Evolutionary conservation across 2,113 vertebrate genomes (phyloP).

Genomic region (Archilochus colubris): DNA sequence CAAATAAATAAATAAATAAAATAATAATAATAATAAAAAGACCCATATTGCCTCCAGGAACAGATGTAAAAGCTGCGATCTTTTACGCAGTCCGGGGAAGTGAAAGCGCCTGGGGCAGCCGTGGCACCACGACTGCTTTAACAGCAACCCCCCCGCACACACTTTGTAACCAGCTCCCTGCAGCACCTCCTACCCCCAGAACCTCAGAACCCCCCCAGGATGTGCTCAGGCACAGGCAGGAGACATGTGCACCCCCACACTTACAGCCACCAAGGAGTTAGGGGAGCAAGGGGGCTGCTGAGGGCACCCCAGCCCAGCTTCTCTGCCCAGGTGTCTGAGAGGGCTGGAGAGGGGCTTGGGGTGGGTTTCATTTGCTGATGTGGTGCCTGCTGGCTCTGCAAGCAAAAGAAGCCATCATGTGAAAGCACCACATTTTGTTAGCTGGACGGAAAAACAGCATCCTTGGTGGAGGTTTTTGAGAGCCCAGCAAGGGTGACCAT

Average conservation of each 20-base stretch:
- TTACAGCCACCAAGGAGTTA: not conserved
- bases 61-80: slow-evolving; percentile 76
- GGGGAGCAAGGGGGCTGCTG: not conserved
- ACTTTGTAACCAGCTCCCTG: not conserved
- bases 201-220: not conserved
- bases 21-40: not conserved
- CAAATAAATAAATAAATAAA: slow-evolving; percentile 47
- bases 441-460: not conserved
- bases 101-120: slow-evolving; percentile 38
- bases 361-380: not conserved
- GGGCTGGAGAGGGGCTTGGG: not conserved
- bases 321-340: not conserved
- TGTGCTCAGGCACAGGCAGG: accelerated
- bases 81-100: slow-evolving; percentile 29
- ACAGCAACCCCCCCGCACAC: not conserved
- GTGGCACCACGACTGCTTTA: not conserved
- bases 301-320: not conserved
- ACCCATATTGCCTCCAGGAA: slow-evolving; percentile 64
- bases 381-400: not conserved
- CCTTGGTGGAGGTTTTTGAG: accelerated
- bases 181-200: not conserved
- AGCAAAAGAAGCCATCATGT: not conserved
- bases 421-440: not conserved
- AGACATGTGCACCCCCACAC: accelerated
- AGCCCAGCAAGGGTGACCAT: not conserved